Evolutionary conservation across 1,140 invertebrate genomes (phyloP), one percentile per base, ranked within the genome.

Genomic region (Riptortus pedestris): DNA sequence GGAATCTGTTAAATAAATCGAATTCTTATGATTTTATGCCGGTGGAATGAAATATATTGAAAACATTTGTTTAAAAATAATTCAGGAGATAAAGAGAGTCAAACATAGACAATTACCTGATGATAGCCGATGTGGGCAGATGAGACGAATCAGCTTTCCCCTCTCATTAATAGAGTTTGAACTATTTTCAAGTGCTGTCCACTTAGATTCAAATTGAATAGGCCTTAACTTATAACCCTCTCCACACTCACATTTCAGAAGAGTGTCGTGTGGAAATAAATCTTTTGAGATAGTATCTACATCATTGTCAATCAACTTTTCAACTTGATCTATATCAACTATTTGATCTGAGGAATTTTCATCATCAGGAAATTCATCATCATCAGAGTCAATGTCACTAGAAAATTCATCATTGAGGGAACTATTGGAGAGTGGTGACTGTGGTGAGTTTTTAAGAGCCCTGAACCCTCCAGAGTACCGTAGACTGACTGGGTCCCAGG

Each of bases 71-170:
- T n/a, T n/a, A n/a, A n/a, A n/a, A n/a, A n/a, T n/a, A n/a, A n/a
- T n/a, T n/a, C n/a, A n/a, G n/a, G n/a, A n/a, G n/a, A n/a, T n/a
- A n/a, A n/a, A n/a, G n/a, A n/a, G n/a, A n/a, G n/a, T n/a, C n/a
- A n/a, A n/a, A n/a, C n/a, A n/a, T n/a, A n/a, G n/a, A n/a, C n/a
- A n/a, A n/a, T n/a, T n/a, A 63, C 62, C 62, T 48, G 47, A 12
- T 28, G 26, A 22, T n/a, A 63, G 22, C 16, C 26, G 62, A 28
- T 63, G 47, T 2, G 62, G 62, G 16, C 62, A 48, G 48, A 63
- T 28, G 22, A 43, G 47, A n/a, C 48, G 22, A 22, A 63, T 26
- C 9, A 63, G 48, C 14, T 63, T 20, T 2, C 38, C 62, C 26
- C 47, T 51, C 20, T 24, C 2, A 27, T 45, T 5, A 4, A 63